Percentiles rank a stretch among this genome's conserved stretches.
Conservation (phyloP, 2,888 invertebrate genomes). For the Trachelus iudaicus region DNA sequence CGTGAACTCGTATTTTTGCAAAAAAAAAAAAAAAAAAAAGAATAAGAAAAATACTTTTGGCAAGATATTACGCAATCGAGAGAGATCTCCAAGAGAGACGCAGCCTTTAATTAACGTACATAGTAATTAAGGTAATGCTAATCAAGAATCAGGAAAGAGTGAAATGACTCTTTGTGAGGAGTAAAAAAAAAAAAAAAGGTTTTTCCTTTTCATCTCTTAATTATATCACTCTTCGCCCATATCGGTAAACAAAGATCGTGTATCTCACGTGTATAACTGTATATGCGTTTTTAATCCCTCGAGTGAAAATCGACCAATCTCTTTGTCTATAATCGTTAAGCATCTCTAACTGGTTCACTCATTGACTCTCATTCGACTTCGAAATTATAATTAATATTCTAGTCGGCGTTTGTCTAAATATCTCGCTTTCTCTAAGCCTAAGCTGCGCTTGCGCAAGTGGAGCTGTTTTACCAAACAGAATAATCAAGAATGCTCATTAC, state of each 20-base stretch:
- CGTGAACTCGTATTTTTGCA: neutral
- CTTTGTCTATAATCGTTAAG: conserved; percentile 48
- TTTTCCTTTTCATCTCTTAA: neutral
- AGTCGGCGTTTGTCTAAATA: neutral
- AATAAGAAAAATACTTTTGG: neutral
- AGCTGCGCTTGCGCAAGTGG: neutral
- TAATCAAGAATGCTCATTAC: neutral
- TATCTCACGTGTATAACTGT: neutral
- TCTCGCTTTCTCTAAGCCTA: neutral
- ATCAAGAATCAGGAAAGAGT: neutral
- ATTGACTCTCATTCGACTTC: neutral
- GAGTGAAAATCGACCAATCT: conserved; percentile 60
- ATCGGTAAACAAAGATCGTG: neutral
- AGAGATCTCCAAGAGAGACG: neutral
- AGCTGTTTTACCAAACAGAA: conserved; percentile 6
- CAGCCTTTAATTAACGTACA: conserved; percentile 1
- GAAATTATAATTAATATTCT: neutral
- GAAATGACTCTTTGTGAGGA: neutral
- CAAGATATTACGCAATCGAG: neutral
- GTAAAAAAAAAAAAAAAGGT: neutral
- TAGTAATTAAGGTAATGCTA: neutral
- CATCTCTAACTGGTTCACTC: neutral
- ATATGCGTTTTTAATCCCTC: conserved; percentile 35
- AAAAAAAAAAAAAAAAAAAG: neutral
- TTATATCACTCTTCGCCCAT: neutral